phyloP scores from a whole-genome alignment of 2,888 invertebrate species.

The Cryptocephalus primarius region DNA sequence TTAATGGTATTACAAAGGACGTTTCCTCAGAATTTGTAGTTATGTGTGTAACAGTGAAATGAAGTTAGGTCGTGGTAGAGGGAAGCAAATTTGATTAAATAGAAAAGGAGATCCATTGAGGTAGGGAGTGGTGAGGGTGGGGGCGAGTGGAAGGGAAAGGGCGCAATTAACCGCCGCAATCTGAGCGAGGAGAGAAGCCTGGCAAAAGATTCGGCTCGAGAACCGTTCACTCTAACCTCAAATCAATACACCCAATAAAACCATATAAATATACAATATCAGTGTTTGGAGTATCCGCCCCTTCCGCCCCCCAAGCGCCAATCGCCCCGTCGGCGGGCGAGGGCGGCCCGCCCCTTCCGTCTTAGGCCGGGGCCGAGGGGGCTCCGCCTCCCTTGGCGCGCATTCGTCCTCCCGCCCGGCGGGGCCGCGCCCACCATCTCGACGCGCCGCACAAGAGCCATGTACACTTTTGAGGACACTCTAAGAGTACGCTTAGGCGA shows the following conservation, averaged over 20 bases:
- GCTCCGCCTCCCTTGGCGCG: conserved; percentile 2
- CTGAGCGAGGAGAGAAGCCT: too few relatives aligned
- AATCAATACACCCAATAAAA: conserved; percentile 38
- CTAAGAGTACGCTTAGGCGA: conserved; percentile 41
- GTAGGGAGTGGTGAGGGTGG: too few relatives aligned
- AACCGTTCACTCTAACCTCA: conserved; percentile 20
- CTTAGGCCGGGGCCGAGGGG: conserved; percentile 4
- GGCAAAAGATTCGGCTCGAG: conserved; percentile 2
- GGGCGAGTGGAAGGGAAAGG: too few relatives aligned
- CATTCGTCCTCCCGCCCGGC: conserved; percentile 19
- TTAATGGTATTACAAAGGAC: too few relatives aligned
- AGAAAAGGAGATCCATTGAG: too few relatives aligned
- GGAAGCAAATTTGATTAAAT: too few relatives aligned
- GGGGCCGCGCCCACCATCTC: conserved; percentile 37
- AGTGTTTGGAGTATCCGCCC: conserved; percentile 26
- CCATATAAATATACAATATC: conserved; percentile 39
- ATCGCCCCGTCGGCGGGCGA: background rate
- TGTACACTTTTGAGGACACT: conserved; percentile 40
- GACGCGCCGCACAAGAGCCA: conserved; percentile 35
- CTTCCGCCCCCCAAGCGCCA: conserved; percentile 18
- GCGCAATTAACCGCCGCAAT: too few relatives aligned
- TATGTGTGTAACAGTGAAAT: too few relatives aligned
- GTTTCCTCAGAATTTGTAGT: too few relatives aligned
- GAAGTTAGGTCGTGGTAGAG: too few relatives aligned
- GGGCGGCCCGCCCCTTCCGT: background rate